A percentile compares a stretch with the other conserved stretches of the same genome.
Conservation (phyloP, 2,113 vertebrate genomes). For the Chionomys nivalis region DNA sequence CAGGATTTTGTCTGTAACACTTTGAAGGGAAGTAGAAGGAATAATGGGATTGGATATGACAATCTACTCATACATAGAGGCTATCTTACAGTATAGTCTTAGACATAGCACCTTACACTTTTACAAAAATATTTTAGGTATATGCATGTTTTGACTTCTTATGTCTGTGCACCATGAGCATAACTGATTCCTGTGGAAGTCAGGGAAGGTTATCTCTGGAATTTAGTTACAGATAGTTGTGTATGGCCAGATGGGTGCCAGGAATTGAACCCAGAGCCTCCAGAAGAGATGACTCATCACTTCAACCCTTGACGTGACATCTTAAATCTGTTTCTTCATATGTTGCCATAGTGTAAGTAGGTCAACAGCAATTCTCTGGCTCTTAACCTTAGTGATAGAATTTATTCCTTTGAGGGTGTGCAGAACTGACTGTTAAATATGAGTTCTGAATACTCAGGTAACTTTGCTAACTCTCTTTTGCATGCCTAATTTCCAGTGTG, state of each 20-base stretch:
- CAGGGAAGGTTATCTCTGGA: neutral
- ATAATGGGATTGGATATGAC: neutral
- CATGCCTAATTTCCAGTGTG: neutral
- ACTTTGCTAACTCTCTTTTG: neutral
- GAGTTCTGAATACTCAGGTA: neutral
- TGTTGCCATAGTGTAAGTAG: neutral
- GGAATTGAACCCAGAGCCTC: neutral
- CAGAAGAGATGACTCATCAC: neutral
- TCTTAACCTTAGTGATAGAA: slow-evolving; percentile 28
- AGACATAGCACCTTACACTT: neutral
- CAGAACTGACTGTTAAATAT: neutral
- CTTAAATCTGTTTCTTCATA: neutral
- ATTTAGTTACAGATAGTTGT: neutral
- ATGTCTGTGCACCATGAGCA: no score
- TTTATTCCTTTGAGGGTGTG: neutral
- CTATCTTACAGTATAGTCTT: neutral
- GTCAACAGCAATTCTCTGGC: neutral
- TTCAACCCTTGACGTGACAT: neutral
- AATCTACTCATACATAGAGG: neutral
- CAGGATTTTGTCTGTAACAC: neutral
- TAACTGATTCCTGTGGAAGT: neutral
- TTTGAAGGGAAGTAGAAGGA: neutral
- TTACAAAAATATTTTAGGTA: neutral
- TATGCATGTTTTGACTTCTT: neutral
- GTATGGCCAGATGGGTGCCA: neutral